Evolutionary conservation across 2,888 invertebrate genomes (phyloP), one percentile per base, ranked within the genome.

Genomic region (Drosophila multiciliata): DNA sequence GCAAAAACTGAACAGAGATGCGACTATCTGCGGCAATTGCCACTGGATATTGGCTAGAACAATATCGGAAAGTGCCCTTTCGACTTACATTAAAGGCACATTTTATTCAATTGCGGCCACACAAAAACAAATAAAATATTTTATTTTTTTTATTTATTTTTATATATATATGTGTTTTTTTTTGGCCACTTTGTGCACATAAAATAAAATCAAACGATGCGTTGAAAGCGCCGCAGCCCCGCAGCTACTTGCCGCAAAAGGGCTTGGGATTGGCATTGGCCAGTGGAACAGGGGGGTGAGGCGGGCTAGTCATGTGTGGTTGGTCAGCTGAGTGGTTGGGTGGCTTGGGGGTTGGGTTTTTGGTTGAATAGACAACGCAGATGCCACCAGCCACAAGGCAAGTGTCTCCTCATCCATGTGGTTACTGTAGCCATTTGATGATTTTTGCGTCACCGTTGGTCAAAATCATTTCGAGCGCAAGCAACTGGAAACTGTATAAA

Each of bases 401-500:
- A 63, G 40, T 64, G 62, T 59, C 70, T 54, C 32, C 45, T 12
- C 54, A 11, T 17, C 35, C 35, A 48, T 66, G 60, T 64, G 63
- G 48, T 45, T 26, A 58, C 60, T 53, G 40, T 38, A 67, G 70
- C 71, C 87, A 89, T 86, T 83, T 89, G 89, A 86, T 89, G 86
- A 87, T 82, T 89, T 87, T 87, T 87, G 90, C 87, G 87, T 87
- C 90, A 87, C 86, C 86, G 90, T 87, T 87, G 87, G 82, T 87
- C 88, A 82, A 78, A 88, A 88, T 90, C 90, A 88, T 90, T 89
- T 86, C 87, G 77, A 90, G 85, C 84, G 89, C 91, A 91, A 89
- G 89, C 90, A 90, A 91, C 89, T 91, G 89, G 91, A 90, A 90
- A 91, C 87, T 90, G 89, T 83, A 90, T 88, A 87, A 87, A 90